Evolutionary conservation across 2,113 vertebrate genomes (phyloP).

Genomic region (Menura novaehollandiae): DNA sequence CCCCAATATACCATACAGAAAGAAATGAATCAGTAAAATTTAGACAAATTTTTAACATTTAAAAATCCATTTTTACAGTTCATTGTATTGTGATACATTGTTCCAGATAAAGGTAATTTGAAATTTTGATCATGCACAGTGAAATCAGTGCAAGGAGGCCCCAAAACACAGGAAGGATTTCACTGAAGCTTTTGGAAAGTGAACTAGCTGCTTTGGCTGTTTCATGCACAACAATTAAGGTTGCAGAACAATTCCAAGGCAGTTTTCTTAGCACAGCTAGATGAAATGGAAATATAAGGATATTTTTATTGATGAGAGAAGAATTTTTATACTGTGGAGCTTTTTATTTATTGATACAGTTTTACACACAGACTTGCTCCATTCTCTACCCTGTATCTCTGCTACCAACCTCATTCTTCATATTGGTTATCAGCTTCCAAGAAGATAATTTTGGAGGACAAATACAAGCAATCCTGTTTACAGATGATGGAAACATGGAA

Average conservation of each 20-base stretch:
- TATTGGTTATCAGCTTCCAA: not conserved
- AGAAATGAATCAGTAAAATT: not conserved
- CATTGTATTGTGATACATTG: not conserved
- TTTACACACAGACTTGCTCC: not conserved
- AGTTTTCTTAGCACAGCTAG: not conserved
- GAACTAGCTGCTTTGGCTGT: not conserved
- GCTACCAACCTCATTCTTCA: not conserved
- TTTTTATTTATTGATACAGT: not conserved
- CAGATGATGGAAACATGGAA: not conserved
- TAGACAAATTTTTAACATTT: not conserved
- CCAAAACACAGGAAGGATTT: not conserved
- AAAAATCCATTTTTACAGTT: not conserved
- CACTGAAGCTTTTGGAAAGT: not conserved
- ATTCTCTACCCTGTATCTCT: not conserved
- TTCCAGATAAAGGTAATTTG: not conserved
- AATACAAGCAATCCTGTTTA: not conserved
- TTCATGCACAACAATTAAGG: not conserved
- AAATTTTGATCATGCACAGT: not conserved
- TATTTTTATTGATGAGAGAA: not conserved
- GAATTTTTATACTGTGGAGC: not conserved
- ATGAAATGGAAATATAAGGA: not conserved
- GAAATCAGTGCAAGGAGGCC: not conserved
- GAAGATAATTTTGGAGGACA: not conserved
- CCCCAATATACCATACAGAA: not conserved
- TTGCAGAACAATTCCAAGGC: not conserved